These are phyloP conservation scores for Macrotrachela quadricornifera DNA, from an alignment of 1,140 invertebrate genomes.

Conservation along the genomic window DNA sequence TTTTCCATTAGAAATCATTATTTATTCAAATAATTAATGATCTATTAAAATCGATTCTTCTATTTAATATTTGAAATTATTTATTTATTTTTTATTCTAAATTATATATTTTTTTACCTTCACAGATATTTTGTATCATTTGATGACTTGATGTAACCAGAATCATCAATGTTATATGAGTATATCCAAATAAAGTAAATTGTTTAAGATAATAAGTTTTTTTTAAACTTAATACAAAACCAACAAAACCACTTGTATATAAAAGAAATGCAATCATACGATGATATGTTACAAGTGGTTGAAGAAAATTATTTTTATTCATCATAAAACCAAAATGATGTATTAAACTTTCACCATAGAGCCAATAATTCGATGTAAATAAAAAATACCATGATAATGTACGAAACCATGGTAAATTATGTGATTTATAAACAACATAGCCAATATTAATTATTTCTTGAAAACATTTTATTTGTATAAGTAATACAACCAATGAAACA, in stretches of 20 bases:
- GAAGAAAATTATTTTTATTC: constrained; percentile 46
- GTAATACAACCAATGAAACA: constrained; percentile 76
- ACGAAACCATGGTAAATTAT: constrained; percentile 92
- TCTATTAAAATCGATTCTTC: too few relatives aligned
- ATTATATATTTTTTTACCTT: constrained; percentile 49
- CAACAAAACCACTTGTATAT: constrained; percentile 87
- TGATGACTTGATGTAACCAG: constrained; percentile 92
- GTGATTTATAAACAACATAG: constrained; percentile 87
- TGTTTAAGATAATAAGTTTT: constrained; percentile 95
- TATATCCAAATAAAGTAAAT: constrained; percentile 96
- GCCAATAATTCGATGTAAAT: constrained; percentile 93
- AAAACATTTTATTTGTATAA: constrained; percentile 98
- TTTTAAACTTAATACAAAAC: constrained; percentile 85
- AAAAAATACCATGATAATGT: constrained; percentile 98
- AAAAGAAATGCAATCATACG: constrained; percentile 89
- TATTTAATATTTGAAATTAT: too few relatives aligned
- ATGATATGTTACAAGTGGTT: constrained; percentile 78
- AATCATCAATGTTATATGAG: constrained; percentile 85
- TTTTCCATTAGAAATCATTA: too few relatives aligned
- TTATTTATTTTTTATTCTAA: too few relatives aligned
- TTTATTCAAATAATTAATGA: too few relatives aligned
- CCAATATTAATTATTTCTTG: constrained; percentile 99
- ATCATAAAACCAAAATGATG: background rate
- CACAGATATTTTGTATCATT: constrained; percentile 92
- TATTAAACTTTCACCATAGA: constrained; percentile 85